These are phyloP conservation scores for Acrossocheilus fasciatus DNA, from an alignment of 2,797 vertebrate genomes.

Conservation along the genomic window DNA sequence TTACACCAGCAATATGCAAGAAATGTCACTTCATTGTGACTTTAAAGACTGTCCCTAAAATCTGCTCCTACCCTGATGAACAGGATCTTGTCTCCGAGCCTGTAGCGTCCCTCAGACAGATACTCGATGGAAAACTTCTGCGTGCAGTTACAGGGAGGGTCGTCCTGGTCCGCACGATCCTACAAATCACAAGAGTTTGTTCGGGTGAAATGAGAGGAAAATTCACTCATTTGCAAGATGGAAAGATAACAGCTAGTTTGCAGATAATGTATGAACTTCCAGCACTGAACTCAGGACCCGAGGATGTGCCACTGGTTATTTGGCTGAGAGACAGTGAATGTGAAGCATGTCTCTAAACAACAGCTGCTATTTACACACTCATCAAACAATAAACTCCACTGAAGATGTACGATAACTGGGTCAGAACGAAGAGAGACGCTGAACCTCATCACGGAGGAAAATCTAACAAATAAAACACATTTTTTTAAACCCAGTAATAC, in stretches of 20 bases:
- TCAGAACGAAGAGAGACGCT: background rate
- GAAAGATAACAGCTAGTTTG: too few species aligned
- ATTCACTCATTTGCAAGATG: background rate
- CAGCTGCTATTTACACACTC: constrained; percentile 19
- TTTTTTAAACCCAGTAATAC: background rate
- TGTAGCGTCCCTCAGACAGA: constrained; percentile 95
- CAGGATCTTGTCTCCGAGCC: constrained; percentile 96
- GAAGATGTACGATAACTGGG: constrained; percentile 24
- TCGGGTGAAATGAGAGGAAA: background rate
- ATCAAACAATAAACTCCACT: constrained; percentile 26
- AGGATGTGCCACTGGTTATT: background rate
- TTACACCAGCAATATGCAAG: background rate
- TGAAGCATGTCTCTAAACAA: constrained; percentile 16
- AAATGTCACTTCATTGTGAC: background rate
- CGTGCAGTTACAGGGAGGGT: constrained; percentile 93
- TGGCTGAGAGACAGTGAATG: background rate
- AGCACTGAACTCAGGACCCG: background rate
- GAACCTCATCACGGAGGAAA: background rate
- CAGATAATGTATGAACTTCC: background rate
- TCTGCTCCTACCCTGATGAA: constrained; percentile 80
- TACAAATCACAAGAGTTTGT: constrained; percentile 64
- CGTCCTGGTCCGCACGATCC: constrained; percentile 90
- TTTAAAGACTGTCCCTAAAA: background rate
- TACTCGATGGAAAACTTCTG: constrained; percentile 97
- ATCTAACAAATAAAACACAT: background rate